phyloP scores from a whole-genome alignment of 2,113 vertebrate species.

The Collichthys lucidus region DNA sequence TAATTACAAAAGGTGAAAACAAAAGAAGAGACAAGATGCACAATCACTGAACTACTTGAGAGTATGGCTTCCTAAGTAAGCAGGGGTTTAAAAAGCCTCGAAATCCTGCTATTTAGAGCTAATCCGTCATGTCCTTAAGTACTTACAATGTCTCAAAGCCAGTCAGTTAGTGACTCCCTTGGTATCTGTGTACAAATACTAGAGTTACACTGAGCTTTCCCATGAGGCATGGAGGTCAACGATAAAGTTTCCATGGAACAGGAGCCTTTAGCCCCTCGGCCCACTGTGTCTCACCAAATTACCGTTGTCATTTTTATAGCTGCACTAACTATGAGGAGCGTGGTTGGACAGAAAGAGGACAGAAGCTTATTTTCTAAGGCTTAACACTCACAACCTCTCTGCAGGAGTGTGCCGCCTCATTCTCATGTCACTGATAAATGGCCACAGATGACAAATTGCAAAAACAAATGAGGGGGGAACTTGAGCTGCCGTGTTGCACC shows the following conservation, averaged over 20 bases:
- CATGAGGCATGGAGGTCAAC: slow-evolving; percentile 13
- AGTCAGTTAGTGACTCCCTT: slow-evolving; percentile 11
- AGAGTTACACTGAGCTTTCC: slow-evolving; percentile 39
- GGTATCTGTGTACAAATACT: slow-evolving; percentile 36
- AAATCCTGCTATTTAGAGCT: slow-evolving; percentile 24
- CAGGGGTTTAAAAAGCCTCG: neutral
- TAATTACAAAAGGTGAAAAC: neutral
- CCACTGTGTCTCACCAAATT: slow-evolving; percentile 53
- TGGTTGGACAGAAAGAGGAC: slow-evolving; percentile 20
- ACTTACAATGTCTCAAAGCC: slow-evolving; percentile 16
- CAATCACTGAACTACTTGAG: slow-evolving; percentile 8
- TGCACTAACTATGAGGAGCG: slow-evolving; percentile 40
- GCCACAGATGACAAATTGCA: slow-evolving; percentile 48
- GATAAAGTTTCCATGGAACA: slow-evolving; percentile 52
- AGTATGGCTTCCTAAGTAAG: slow-evolving; percentile 4
- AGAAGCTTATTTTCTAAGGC: slow-evolving; percentile 30
- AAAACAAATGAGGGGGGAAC: slow-evolving; percentile 51
- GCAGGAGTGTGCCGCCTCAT: slow-evolving; percentile 13
- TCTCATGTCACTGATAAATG: slow-evolving; percentile 37
- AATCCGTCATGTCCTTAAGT: slow-evolving; percentile 29
- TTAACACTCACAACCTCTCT: slow-evolving; percentile 3
- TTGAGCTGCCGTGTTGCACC: slow-evolving; percentile 44
- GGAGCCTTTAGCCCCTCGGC: slow-evolving; percentile 12
- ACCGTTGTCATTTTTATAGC: slow-evolving; percentile 60
- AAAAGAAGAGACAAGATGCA: slow-evolving; percentile 14